Percentiles rank a stretch among this genome's conserved stretches.
Evolutionary conservation across 30 jellyfish, hydroid and myxozoan species (phyloP).

Genomic region (Nemopilema nomurai): DNA sequence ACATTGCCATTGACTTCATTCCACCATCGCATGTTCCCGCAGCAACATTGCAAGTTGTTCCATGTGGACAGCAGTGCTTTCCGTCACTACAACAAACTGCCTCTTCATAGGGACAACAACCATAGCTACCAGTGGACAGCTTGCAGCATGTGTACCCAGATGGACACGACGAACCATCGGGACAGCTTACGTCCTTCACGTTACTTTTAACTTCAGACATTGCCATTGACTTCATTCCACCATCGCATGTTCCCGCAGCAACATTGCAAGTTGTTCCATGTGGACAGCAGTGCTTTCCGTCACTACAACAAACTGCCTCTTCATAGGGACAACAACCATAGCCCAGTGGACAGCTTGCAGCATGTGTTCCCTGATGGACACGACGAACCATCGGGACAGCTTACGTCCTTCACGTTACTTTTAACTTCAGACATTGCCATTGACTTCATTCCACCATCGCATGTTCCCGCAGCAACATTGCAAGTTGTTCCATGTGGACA

Average conservation of each 20-base stretch:
- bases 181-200: neutral
- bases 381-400: slow-evolving; percentile 11
- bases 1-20: neutral
- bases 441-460: slow-evolving; percentile 3
- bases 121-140: slow-evolving; percentile 44
- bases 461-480: neutral
- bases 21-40: no score
- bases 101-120: slow-evolving; percentile 50
- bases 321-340: slow-evolving; percentile 65
- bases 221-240: slow-evolving; percentile 4
- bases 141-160: slow-evolving; percentile 49
- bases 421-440: slow-evolving; percentile 7
- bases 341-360: slow-evolving; percentile 53
- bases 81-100: slow-evolving; percentile 69
- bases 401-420: slow-evolving; percentile 5
- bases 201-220: slow-evolving; percentile 18
- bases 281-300: slow-evolving; percentile 68
- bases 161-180: slow-evolving; percentile 46
- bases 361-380: slow-evolving; percentile 59
- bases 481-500: slow-evolving; percentile 65
- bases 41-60: no score
- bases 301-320: slow-evolving; percentile 67
- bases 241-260: slow-evolving; percentile 4
- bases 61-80: slow-evolving; percentile 67
- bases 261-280: slow-evolving; percentile 54